A percentile compares a stretch with the other conserved stretches of the same genome.
These are phyloP conservation scores for Azemiops feae DNA, from an alignment of 2,113 vertebrate genomes.

Conservation along the genomic window DNA sequence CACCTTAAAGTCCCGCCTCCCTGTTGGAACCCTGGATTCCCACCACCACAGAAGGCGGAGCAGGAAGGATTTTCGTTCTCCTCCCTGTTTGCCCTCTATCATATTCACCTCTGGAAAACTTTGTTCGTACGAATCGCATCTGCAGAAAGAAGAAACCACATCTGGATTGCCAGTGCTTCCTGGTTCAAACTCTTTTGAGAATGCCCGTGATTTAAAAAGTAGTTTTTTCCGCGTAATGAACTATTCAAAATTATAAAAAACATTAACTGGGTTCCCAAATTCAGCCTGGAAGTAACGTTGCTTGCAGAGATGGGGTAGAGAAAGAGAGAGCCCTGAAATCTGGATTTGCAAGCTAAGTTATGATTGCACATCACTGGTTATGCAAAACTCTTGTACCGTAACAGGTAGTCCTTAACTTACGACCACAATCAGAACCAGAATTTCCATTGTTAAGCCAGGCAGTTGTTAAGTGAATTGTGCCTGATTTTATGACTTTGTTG, in stretches of 20 bases:
- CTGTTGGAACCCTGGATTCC: not conserved
- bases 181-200: not conserved
- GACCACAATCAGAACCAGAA: not conserved
- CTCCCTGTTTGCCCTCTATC: not conserved
- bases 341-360: not conserved
- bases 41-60: not conserved
- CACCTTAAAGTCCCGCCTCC: not conserved
- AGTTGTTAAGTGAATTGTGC: not conserved
- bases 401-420: too few species aligned
- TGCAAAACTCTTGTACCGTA: not conserved
- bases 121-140: not conserved
- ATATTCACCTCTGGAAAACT: conserved; percentile 12
- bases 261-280: not conserved
- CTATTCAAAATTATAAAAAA: not conserved
- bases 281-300: not conserved
- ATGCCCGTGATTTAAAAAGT: not conserved
- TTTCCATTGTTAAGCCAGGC: not conserved
- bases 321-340: not conserved
- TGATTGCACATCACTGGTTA: not conserved
- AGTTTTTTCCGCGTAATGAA: not conserved
- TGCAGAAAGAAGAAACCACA: not conserved
- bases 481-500: not conserved
- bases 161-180: too few species aligned
- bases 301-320: not conserved
- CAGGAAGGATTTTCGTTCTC: not conserved